Evolutionary conservation across 2,797 vertebrate genomes (phyloP).

Genomic region (Clarias pachynema): DNA sequence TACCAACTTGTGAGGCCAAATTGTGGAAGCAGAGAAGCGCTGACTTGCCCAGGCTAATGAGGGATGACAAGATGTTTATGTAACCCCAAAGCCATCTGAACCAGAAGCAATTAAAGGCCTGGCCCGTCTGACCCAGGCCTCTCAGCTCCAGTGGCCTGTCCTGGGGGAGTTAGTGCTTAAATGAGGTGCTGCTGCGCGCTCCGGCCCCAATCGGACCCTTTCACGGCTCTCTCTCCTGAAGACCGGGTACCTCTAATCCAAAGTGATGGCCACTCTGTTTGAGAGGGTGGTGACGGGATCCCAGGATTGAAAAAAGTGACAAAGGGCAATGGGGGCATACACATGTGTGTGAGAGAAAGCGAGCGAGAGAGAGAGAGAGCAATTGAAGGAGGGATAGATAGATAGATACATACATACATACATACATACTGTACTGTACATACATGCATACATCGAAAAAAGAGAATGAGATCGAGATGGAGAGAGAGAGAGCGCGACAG

Average conservation of each 20-base stretch:
- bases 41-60: conserved; percentile 71
- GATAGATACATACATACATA: background rate
- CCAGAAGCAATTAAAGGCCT: conserved; percentile 77
- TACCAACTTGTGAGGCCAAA: conserved; percentile 39
- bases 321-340: conserved; percentile 59
- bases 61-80: conserved; percentile 80
- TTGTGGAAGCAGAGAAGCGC: conserved; percentile 36
- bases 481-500: conserved; percentile 20
- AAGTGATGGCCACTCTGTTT: conserved; percentile 73
- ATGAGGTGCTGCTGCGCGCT: conserved; percentile 58
- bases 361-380: background rate
- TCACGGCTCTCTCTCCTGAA: conserved; percentile 73
- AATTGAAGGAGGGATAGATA: background rate
- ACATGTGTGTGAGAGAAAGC: background rate
- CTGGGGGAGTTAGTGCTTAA: conserved; percentile 53
- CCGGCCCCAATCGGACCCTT: conserved; percentile 69
- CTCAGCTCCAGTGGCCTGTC: conserved; percentile 61
- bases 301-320: conserved; percentile 50
- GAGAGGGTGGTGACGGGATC: conserved; percentile 66
- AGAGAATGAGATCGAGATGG: conserved; percentile 31
- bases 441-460: background rate
- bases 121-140: conserved; percentile 69
- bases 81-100: conserved; percentile 79
- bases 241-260: conserved; percentile 70
- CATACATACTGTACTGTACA: background rate